Evolutionary conservation across 37 sponge, comb jelly and placozoan species (phyloP).

Genomic region (Tethya wilhelma): DNA sequence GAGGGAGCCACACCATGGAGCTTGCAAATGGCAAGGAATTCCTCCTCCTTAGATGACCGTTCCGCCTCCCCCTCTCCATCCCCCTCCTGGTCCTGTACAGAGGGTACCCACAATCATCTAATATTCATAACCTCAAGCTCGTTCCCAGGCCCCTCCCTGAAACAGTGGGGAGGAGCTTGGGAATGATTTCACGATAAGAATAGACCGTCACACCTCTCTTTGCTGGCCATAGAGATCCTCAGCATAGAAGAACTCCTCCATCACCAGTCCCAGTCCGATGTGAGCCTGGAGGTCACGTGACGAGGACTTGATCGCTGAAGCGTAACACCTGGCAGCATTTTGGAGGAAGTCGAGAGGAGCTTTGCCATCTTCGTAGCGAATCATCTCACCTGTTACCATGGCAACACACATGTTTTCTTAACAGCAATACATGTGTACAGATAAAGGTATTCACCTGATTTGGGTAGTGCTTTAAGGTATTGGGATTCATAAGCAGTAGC

Average conservation of each 20-base stretch:
- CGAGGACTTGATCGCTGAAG: slow-evolving; percentile 76
- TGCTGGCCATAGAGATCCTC: slow-evolving; percentile 82
- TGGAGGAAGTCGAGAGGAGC: slow-evolving; percentile 39
- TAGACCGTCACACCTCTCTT: slow-evolving; percentile 43
- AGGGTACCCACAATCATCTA: too few species aligned
- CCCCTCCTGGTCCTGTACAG: slow-evolving; percentile 30
- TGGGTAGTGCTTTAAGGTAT: slow-evolving; percentile 59
- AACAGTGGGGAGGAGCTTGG: too few species aligned
- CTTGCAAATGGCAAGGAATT: slow-evolving; percentile 92
- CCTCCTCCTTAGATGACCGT: slow-evolving; percentile 82
- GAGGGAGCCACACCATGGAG: slow-evolving; percentile 81
- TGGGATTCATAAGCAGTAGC: slow-evolving; percentile 52
- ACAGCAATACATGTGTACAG: too few species aligned
- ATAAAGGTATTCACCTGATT: slow-evolving; percentile 12
- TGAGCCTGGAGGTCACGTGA: slow-evolving; percentile 67
- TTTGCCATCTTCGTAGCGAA: slow-evolving; percentile 1
- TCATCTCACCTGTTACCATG: slow-evolving; percentile 15
- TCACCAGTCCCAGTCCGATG: slow-evolving; percentile 74
- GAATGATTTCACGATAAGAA: too few species aligned
- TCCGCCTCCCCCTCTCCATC: slow-evolving; percentile 70
- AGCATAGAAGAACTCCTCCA: slow-evolving; percentile 89
- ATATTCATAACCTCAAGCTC: too few species aligned
- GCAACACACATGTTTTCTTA: neutral
- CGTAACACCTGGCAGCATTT: slow-evolving; percentile 61
- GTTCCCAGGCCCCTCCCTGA: too few species aligned